Percentiles rank a stretch among this genome's conserved stretches.
phyloP scores from a whole-genome alignment of 2,113 vertebrate species.

The Neodon shergylaensis region DNA sequence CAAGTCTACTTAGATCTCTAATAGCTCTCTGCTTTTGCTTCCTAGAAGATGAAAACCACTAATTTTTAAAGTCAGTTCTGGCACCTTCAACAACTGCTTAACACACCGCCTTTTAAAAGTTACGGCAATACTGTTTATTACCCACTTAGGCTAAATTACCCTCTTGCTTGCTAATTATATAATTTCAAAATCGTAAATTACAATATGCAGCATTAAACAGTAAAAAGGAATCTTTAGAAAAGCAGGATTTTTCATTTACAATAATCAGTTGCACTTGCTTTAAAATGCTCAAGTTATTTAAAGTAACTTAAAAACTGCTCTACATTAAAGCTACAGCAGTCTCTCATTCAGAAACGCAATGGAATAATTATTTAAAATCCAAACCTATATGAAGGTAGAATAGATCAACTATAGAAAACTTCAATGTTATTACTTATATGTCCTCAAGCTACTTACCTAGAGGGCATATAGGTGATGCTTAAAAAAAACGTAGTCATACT shows the following conservation, averaged over 20 bases:
- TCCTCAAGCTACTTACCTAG: conserved; percentile 30
- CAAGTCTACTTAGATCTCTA: conserved; percentile 38
- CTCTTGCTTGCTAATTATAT: conserved; percentile 53
- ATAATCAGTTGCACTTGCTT: conserved; percentile 35
- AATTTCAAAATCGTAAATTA: conserved; percentile 65
- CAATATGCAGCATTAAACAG: conserved; percentile 20
- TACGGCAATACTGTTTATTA: conserved; percentile 43
- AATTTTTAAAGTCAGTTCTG: conserved; percentile 46
- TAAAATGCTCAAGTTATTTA: conserved; percentile 46
- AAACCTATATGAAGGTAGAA: conserved; percentile 44
- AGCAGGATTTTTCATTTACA: conserved; percentile 49
- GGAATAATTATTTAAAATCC: conserved; percentile 33
- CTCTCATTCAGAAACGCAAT: conserved; percentile 35
- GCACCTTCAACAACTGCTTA: conserved; percentile 10
- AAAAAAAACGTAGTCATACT: not conserved
- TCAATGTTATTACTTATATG: not conserved
- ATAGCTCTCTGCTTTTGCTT: not conserved
- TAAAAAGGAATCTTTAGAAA: conserved; percentile 60
- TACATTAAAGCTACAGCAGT: not conserved
- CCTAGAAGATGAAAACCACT: conserved; percentile 43
- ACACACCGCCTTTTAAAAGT: conserved; percentile 17
- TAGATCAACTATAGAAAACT: not conserved
- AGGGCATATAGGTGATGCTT: not conserved
- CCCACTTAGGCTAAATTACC: conserved; percentile 54
- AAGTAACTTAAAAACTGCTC: conserved; percentile 7